Conservation (phyloP, 2,888 invertebrate species). For the Pristionchus mayeri region DNA sequence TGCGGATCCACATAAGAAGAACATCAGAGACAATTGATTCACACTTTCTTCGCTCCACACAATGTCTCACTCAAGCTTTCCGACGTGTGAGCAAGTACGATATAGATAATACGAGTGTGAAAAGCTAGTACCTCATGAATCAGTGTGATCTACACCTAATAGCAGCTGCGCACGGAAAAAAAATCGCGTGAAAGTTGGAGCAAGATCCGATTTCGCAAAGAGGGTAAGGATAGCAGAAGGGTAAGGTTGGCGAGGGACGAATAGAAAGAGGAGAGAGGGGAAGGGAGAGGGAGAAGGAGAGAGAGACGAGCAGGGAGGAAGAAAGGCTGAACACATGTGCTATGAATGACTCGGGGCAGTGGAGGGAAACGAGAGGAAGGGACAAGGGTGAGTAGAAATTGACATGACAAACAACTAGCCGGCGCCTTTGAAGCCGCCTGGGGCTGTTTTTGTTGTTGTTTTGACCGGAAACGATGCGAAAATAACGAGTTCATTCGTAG, state of each 20-base stretch:
- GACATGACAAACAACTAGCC: not conserved
- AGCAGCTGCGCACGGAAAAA: not conserved
- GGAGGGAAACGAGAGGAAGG: not conserved
- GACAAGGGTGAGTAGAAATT: not conserved
- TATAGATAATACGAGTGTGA: too few relatives aligned
- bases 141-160: not conserved
- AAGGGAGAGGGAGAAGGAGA: not conserved
- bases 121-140: too few relatives aligned
- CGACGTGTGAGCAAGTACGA: too few relatives aligned
- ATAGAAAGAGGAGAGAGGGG: not conserved
- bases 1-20: too few relatives aligned
- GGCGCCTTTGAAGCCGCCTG: not conserved
- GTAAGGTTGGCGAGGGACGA: not conserved
- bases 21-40: too few relatives aligned
- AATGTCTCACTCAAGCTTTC: too few relatives aligned
- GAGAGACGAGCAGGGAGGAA: not conserved
- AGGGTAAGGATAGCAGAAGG: not conserved
- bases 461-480: not conserved
- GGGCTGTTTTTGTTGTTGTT: not conserved
- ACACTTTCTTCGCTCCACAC: too few relatives aligned
- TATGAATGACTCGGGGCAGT: not conserved
- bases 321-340: slow-evolving; percentile 30
- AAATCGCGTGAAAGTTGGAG: not conserved
- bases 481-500: not conserved
- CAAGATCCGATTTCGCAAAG: not conserved